A percentile compares a stretch with the other conserved stretches of the same genome.
Conservation (phyloP, 2,113 vertebrate species). For the Plotosus lineatus region DNA sequence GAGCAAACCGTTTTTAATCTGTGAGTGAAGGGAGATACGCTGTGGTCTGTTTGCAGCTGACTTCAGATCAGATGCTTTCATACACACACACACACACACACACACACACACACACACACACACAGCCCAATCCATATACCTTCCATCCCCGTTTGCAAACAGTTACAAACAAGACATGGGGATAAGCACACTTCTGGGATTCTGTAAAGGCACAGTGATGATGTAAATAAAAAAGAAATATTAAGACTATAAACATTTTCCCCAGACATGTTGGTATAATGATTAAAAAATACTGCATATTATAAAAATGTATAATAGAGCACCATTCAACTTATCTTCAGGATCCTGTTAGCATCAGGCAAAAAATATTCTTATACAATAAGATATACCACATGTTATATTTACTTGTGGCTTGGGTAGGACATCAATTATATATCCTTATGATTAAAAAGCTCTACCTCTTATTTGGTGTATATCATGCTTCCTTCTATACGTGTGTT, state of each 20-base stretch:
- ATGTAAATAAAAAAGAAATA: background rate
- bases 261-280: background rate
- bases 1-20: constrained; percentile 61
- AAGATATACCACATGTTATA: too few species aligned
- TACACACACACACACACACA: constrained; percentile 20
- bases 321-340: too few species aligned
- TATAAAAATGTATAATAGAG: too few species aligned
- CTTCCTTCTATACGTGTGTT: too few species aligned
- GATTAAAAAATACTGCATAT: background rate
- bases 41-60: constrained; percentile 62
- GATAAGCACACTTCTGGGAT: background rate
- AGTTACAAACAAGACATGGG: background rate
- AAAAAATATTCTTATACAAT: too few species aligned
- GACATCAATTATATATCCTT: too few species aligned
- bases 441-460: too few species aligned
- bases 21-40: constrained; percentile 45
- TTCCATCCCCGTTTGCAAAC: constrained; percentile 29
- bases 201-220: constrained; percentile 20
- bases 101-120: constrained; percentile 10
- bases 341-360: too few species aligned
- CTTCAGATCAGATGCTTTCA: constrained; percentile 36
- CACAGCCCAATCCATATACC: constrained; percentile 40
- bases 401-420: too few species aligned
- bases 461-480: too few species aligned
- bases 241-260: background rate